Evolutionary conservation across 2,797 vertebrate species (phyloP), one percentile per base, ranked within the genome.

Genomic region (Potorous gilbertii): DNA sequence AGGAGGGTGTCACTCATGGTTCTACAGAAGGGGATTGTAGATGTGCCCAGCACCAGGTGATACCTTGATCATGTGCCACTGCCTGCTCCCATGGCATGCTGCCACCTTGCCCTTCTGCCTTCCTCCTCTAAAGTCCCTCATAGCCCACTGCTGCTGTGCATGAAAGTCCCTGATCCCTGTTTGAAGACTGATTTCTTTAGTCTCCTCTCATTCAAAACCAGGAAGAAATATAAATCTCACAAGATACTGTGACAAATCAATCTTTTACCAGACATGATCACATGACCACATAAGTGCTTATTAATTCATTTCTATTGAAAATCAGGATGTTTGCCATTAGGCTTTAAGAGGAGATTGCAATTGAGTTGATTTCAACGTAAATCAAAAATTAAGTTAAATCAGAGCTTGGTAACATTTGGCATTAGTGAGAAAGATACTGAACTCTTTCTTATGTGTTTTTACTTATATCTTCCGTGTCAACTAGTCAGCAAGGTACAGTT

Each of bases 371-470:
- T 81, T 18, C 66, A 81, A 81, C 46, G 21, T 24, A 81, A 40
- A 46, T 81, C 21, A n/a, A 74, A 81, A 81, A 89, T 93, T 95
- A 94, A 57, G 56, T 92, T 91, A 57, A 56, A 55, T 94, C 94
- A 31, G 54, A 62, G 8, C 87, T 54, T 56, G n/a, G 57, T 50
- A 27, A 57, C 34, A 55, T 5, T 54, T 93, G 18, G 95, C 95
- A 95, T 0, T 92, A 57, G 46, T 54, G 59, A 62, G 27, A 94
- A 96, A 91, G 55, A 89, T 52, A 62, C 95, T 94, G 28, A 59
- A 46, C 59, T 93, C 92, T 29, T 29, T 18, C 18, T 94, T 94
- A 90, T 8, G 46, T 0, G 0, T 74, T 66, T 94, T 95, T 96
- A 89, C 93, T 95, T 93, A 92, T 95, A 93, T n/a, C 0, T 81